Evolutionary conservation across 2,797 vertebrate species (phyloP), one percentile per base, ranked within the genome.

Genomic region (Acipenser transmontanus): DNA sequence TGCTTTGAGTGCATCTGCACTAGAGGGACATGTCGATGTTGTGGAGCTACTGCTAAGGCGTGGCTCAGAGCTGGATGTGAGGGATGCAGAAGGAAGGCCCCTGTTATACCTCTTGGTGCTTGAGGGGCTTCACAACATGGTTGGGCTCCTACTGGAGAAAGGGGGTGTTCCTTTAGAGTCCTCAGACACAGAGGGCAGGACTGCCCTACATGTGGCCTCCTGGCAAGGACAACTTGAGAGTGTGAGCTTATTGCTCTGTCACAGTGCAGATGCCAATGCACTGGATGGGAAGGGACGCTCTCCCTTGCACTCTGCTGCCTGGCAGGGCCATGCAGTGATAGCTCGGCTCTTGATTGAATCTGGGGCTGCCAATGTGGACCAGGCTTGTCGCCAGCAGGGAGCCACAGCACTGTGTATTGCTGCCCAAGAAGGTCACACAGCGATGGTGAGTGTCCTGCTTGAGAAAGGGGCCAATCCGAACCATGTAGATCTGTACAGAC

Each of bases 361-460:
- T 6, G 82, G 69, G 1, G 77, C 73, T 6, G 59, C 88, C 2
- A 72, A 71, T 7, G 81, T 88, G 9, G 80, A 93, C 66, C 82
- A 90, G 6, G 74, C 86, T 49, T 92, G 91, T 70, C 74, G 77
- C 72, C 77, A 73, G 61, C 91, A 93, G 66, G 82, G 88, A 7
- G 91, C 91, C 62, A 94, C 91, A 0, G 83, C 91, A 1, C 79
- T 93, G 63, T 88, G 88, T 70, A 89, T 93, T 0, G 86, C 91
- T 0, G 80, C 91, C 1, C 93, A 93, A 72, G 89, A 87, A 65
- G 92, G 91, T 14, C 86, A 91, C 9, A 8, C 70, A 1, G 84
- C 87, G 50, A 80, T 91, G 54, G 91, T 87, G 34, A 78, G 72
- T 65, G 80, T 88, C 64, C 85, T 93, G 50, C 74, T 93, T 50